These are phyloP conservation scores for Endotricha flammealis DNA, from an alignment of 2,888 invertebrate species.

Conservation along the genomic window DNA sequence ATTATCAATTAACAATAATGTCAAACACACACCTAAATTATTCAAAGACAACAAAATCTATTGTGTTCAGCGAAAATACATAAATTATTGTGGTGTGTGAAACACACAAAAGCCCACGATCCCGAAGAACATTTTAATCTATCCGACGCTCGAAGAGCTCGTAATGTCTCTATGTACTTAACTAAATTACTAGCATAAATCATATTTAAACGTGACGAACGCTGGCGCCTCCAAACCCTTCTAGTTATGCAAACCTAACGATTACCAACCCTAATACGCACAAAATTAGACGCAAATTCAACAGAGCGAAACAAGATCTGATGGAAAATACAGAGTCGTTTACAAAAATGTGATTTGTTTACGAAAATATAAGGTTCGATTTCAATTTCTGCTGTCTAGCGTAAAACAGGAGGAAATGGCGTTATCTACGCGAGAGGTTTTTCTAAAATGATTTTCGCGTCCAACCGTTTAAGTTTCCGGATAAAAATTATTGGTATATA, in stretches of 20 bases:
- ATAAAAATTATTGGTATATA: slow-evolving; percentile 24
- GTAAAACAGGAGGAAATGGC: slow-evolving; percentile 23
- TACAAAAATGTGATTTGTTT: slow-evolving; percentile 34
- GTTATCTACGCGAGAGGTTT: slow-evolving; percentile 41
- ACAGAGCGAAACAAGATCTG: slow-evolving; percentile 2
- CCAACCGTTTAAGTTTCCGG: slow-evolving; percentile 27
- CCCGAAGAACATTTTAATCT: slow-evolving; percentile 66
- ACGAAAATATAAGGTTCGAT: slow-evolving; percentile 31
- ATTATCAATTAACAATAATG: slow-evolving; percentile 18
- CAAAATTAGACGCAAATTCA: slow-evolving; percentile 32
- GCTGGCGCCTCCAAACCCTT: slow-evolving; percentile 37
- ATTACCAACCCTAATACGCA: slow-evolving; percentile 33
- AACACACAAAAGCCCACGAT: slow-evolving; percentile 43
- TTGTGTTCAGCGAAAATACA: slow-evolving; percentile 28
- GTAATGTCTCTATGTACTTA: slow-evolving; percentile 74
- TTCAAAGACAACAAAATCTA: slow-evolving; percentile 15
- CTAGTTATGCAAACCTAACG: slow-evolving; percentile 21
- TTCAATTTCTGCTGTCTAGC: slow-evolving; percentile 20
- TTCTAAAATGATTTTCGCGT: slow-evolving; percentile 43
- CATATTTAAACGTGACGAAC: slow-evolving; percentile 75
- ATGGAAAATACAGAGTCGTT: slow-evolving; percentile 10
- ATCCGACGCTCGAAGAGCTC: slow-evolving; percentile 47
- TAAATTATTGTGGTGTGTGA: slow-evolving; percentile 37
- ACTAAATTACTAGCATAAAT: slow-evolving; percentile 77
- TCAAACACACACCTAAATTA: slow-evolving; percentile 18